Evolutionary conservation across 92 coral and sea anemone species (phyloP), one percentile per base, ranked within the genome.

Genomic region (Epizoanthus stellaris): DNA sequence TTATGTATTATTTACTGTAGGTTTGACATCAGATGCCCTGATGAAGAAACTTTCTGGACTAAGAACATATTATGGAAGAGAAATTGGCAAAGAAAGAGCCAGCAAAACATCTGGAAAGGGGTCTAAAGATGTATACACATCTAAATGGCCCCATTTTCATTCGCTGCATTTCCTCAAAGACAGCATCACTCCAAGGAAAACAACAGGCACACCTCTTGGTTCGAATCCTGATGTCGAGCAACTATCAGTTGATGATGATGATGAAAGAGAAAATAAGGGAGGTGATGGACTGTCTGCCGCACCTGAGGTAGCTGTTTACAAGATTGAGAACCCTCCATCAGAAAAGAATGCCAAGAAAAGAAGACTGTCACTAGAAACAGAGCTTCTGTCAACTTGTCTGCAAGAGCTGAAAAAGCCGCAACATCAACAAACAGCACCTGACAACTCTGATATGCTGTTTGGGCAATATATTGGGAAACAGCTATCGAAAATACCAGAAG

Each of bases 401-500:
- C 36, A 73, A 52, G 90, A 86, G 65, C 47, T 90, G 19, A 90
- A 90, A 54, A 68, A 80, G 34, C 89, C 89, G 8, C 56, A 43
- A 67, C 58, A 36, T 36, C 7, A 52, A 49, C 36, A 30, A 30
- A 39, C 63, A 38, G 47, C 64, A 34, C 70, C 70, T 20, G 34
- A 65, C 20, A 81, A 60, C 70, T 82, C 80, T 9, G 88, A 90
- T 62, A 84, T 15, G 17, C 40, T 40, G 3, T 91, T 85, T 84
- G 89, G 70, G 13, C 75, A 91, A 38, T 87, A 87, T 70, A 61
- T 91, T 69, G 88, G 70, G 4, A 82, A 84, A 7, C 89, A 88
- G 56, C 70, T 87, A 12, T 38, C 47, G 69, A 88, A 88, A 49
- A 89, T 88, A 67, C 91, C 94, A 36, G 87, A 84, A 25, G 91